These are phyloP conservation scores for Merluccius polli DNA, from an alignment of 2,797 vertebrate genomes.

Conservation along the genomic window DNA sequence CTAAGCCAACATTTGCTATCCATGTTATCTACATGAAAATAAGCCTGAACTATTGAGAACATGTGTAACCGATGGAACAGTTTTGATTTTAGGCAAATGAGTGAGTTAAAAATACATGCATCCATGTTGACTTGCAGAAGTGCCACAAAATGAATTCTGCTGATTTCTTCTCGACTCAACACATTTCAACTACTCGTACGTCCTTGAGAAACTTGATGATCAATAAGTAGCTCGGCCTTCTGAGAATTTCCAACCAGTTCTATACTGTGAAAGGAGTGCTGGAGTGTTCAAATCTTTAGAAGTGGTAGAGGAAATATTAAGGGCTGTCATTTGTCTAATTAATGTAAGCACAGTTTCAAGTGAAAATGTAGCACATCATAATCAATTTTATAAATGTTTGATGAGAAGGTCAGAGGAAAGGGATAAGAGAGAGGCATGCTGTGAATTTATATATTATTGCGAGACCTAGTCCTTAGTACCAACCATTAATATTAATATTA, in stretches of 20 bases:
- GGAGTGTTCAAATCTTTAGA: neutral
- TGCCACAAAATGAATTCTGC: neutral
- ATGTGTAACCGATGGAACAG: neutral
- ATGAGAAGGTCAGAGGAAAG: neutral
- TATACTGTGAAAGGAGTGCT: neutral
- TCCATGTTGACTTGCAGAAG: neutral
- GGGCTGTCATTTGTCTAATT: neutral
- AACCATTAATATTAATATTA: neutral
- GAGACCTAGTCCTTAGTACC: neutral
- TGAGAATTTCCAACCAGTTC: neutral
- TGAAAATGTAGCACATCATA: neutral
- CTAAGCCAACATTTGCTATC: neutral
- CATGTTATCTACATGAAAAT: neutral
- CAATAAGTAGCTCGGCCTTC: conserved; percentile 2
- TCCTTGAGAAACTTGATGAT: conserved; percentile 11
- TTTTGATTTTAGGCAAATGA: neutral
- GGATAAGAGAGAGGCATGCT: neutral
- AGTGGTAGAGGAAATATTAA: neutral
- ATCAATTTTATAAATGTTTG: neutral
- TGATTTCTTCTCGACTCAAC: neutral
- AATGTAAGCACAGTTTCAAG: neutral
- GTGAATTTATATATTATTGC: neutral
- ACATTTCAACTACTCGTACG: neutral
- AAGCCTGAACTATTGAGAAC: neutral
- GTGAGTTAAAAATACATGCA: neutral